These are phyloP conservation scores for Plebejus melissa DNA, from an alignment of 2,888 invertebrate species.

Conservation along the genomic window DNA sequence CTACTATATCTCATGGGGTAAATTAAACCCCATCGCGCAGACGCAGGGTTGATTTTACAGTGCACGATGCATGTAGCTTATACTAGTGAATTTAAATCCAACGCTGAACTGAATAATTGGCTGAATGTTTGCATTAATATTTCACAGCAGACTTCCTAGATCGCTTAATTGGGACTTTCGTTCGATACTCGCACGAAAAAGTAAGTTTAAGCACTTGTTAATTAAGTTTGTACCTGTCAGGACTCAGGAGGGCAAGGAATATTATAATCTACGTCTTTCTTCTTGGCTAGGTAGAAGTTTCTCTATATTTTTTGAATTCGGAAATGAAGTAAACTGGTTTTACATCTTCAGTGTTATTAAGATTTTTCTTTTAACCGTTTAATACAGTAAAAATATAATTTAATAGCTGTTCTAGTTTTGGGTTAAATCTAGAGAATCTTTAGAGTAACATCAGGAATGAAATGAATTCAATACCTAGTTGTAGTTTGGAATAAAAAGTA, in stretches of 20 bases:
- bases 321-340: too few species aligned
- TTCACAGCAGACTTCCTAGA: constrained; percentile 9
- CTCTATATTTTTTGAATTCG: too few species aligned
- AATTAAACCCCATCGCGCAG: neutral
- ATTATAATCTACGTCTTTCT: neutral
- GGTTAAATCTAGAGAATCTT: too few species aligned
- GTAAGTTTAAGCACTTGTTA: constrained; percentile 1
- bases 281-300: too few species aligned
- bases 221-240: neutral
- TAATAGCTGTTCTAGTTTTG: too few species aligned
- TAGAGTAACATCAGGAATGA: too few species aligned
- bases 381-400: too few species aligned
- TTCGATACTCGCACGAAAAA: neutral
- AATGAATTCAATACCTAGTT: too few species aligned
- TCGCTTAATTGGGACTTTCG: constrained; percentile 15
- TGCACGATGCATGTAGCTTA: neutral
- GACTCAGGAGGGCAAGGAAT: neutral
- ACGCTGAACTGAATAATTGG: constrained; percentile 24
- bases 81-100: constrained; percentile 24
- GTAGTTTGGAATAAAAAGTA: too few species aligned
- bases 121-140: constrained; percentile 20
- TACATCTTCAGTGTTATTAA: too few species aligned
- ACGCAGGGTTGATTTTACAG: neutral
- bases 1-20: neutral
- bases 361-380: too few species aligned